Conservation (phyloP, 2,888 invertebrate species). For the Idaea aversata region DNA sequence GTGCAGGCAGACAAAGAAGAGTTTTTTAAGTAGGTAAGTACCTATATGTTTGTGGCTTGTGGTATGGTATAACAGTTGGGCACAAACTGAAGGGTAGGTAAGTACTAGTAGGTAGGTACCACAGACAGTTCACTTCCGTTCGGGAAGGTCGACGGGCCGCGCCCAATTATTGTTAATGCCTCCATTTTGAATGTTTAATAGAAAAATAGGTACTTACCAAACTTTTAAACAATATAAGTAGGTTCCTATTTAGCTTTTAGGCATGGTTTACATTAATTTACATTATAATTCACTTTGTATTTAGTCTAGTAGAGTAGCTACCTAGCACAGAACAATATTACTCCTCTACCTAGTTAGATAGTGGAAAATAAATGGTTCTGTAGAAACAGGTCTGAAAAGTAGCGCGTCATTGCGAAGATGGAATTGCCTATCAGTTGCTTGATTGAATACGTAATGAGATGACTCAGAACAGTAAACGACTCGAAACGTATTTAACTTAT, state of each 20-base stretch:
- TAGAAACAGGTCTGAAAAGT: conserved; percentile 1
- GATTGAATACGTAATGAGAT: conserved; percentile 35
- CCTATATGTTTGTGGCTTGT: neutral
- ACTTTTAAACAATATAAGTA: conserved; percentile 18
- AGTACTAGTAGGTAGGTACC: neutral
- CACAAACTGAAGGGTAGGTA: neutral
- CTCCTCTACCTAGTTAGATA: no score
- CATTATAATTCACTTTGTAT: neutral
- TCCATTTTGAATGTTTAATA: conserved; percentile 17
- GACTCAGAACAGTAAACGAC: conserved; percentile 26
- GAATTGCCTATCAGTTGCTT: conserved; percentile 29
- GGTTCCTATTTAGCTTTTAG: neutral
- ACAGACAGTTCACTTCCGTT: conserved; percentile 46
- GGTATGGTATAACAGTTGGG: neutral
- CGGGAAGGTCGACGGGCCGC: conserved; percentile 46
- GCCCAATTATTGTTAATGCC: conserved; percentile 33
- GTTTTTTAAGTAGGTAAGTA: neutral
- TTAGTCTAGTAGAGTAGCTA: no score
- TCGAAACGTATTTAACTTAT: conserved; percentile 38
- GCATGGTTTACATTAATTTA: neutral
- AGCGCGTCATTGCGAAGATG: conserved; percentile 23
- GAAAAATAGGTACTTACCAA: conserved; percentile 15
- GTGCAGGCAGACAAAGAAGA: no score
- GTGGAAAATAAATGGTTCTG: neutral
- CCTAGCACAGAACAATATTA: no score